Percentiles rank a stretch among this genome's conserved stretches.
These are phyloP conservation scores for Bombus difficillimus DNA, from an alignment of 1,140 invertebrate species.

Conservation along the genomic window DNA sequence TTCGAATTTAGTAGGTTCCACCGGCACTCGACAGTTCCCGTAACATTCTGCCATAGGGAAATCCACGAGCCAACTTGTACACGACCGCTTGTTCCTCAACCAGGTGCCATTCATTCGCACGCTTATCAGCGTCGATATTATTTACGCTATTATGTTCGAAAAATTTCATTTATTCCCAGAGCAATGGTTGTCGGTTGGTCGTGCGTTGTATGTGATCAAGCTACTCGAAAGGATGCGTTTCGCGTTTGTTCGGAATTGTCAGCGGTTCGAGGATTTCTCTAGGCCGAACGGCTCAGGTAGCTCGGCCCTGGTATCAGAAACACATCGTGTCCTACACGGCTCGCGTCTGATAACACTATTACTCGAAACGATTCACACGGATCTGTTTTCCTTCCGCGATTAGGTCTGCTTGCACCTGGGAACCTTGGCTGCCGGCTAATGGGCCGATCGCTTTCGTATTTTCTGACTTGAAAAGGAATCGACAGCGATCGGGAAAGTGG, in stretches of 20 bases:
- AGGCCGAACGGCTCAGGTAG: conserved; percentile 65
- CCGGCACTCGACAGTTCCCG: neutral
- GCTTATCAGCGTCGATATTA: neutral
- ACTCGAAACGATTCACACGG: conserved; percentile 70
- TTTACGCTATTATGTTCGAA: neutral
- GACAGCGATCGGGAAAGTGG: neutral
- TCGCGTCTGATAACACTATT: conserved; percentile 78
- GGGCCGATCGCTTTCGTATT: neutral
- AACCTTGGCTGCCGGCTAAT: neutral
- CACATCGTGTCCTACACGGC: conserved; percentile 79
- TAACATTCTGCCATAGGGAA: conserved; percentile 16
- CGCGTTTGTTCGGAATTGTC: conserved; percentile 53
- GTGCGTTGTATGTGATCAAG: neutral
- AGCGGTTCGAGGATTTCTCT: conserved; percentile 60
- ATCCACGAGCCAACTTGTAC: conserved; percentile 14
- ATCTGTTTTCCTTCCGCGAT: conserved; percentile 52
- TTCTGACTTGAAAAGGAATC: neutral
- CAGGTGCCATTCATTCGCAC: too few species aligned
- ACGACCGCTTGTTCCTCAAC: neutral
- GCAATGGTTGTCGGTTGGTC: neutral
- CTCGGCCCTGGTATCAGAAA: conserved; percentile 74
- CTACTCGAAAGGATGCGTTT: neutral
- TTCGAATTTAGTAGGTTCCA: conserved; percentile 61
- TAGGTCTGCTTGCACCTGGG: conserved; percentile 41
- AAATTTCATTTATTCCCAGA: neutral